phyloP scores from a whole-genome alignment of 1,140 invertebrate genomes.

The Orchesella cincta region DNA sequence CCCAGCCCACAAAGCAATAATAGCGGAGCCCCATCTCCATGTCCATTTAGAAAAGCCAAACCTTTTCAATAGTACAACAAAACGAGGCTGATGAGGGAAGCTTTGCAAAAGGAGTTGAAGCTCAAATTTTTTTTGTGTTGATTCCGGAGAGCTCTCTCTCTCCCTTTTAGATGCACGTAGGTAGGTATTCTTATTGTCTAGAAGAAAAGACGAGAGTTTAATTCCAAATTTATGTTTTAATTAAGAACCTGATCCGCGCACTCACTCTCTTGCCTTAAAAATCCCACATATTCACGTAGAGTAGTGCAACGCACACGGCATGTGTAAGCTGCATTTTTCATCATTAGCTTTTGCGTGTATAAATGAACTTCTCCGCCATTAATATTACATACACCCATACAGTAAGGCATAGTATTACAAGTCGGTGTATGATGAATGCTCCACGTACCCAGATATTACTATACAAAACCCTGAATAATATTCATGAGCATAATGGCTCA shows the following conservation, averaged over 20 bases:
- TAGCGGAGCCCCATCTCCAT: neutral
- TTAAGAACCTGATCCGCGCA: conserved; percentile 26
- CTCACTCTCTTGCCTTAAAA: conserved; percentile 8
- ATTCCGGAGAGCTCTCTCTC: no score
- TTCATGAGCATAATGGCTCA: neutral
- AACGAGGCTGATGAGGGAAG: neutral
- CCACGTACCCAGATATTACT: neutral
- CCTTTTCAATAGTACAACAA: neutral
- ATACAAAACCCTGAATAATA: neutral
- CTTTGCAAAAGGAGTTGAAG: neutral
- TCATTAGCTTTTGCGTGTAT: no score
- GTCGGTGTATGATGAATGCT: neutral
- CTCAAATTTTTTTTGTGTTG: neutral
- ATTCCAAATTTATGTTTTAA: conserved; percentile 30
- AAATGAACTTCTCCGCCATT: neutral
- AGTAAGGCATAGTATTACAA: neutral
- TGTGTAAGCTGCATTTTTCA: no score
- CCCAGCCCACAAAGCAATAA: neutral
- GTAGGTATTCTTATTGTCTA: neutral
- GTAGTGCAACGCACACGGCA: no score
- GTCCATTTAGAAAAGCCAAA: no score
- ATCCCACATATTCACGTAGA: conserved; percentile 5
- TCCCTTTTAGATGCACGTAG: neutral
- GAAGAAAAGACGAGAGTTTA: conserved; percentile 6
- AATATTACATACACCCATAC: neutral